Conservation (phyloP, 1,140 invertebrate genomes). For the Lasaia peninsularis region DNA sequence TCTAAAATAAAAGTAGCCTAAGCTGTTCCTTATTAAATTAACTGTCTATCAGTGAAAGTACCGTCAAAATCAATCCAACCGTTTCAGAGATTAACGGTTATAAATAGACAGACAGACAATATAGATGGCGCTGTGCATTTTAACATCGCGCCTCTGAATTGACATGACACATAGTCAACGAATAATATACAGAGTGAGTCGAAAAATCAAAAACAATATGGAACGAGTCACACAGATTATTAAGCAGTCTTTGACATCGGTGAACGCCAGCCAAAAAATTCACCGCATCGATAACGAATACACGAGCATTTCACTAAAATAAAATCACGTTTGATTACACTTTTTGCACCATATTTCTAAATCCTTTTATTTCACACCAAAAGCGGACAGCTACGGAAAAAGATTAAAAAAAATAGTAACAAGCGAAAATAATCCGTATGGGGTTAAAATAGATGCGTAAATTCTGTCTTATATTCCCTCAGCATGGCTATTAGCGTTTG, state of each 20-base stretch:
- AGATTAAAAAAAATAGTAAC: slow-evolving; percentile 9
- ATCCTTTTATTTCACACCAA: slow-evolving; percentile 11
- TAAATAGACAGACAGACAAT: no score
- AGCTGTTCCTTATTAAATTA: no score
- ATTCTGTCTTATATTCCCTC: slow-evolving; percentile 11
- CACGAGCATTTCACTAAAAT: slow-evolving; percentile 5
- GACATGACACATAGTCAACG: no score
- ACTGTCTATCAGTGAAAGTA: no score
- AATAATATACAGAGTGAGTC: neutral
- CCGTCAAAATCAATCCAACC: no score
- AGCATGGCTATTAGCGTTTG: slow-evolving; percentile 15
- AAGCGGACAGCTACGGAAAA: slow-evolving; percentile 7
- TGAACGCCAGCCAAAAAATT: slow-evolving; percentile 3
- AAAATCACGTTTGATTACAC: slow-evolving; percentile 3
- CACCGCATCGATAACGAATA: slow-evolving; percentile 5
- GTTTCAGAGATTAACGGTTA: no score
- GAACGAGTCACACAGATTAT: neutral
- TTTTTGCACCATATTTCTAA: slow-evolving; percentile 8
- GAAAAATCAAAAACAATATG: neutral
- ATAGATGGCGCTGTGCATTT: no score
- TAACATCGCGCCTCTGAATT: no score
- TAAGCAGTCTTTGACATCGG: slow-evolving; percentile 1
- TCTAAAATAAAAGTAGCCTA: no score
- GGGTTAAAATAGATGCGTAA: slow-evolving; percentile 7
- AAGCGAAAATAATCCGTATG: neutral